A percentile compares a stretch with the other conserved stretches of the same genome.
phyloP scores from a whole-genome alignment of 2,888 invertebrate species.

The Ornithoptera alexandrae region DNA sequence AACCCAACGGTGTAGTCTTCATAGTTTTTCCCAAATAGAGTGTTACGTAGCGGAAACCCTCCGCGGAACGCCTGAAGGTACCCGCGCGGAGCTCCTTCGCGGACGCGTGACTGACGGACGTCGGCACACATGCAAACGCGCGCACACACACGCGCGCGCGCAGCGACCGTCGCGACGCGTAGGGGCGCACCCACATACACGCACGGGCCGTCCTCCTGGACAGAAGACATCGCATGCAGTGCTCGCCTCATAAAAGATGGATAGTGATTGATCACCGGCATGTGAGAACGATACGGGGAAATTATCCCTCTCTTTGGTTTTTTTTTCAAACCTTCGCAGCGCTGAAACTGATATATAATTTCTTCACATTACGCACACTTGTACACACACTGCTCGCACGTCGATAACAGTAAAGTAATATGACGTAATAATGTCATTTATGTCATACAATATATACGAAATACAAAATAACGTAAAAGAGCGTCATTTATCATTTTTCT shows the following conservation, averaged over 20 bases:
- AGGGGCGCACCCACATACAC: constrained; percentile 11
- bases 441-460: too few species aligned
- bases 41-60: constrained; percentile 38
- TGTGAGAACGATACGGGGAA: constrained; percentile 26
- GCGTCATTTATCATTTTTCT: too few species aligned
- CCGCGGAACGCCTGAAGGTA: constrained; percentile 39
- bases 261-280: constrained; percentile 29
- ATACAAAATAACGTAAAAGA: too few species aligned
- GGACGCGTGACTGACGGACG: constrained; percentile 67
- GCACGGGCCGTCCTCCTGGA: constrained; percentile 4
- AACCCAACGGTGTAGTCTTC: too few species aligned
- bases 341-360: constrained; percentile 7
- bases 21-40: neutral
- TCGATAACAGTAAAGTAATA: too few species aligned
- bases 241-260: constrained; percentile 27
- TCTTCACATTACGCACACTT: neutral
- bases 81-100: constrained; percentile 43
- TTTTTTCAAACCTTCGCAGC: constrained; percentile 5
- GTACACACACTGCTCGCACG: too few species aligned
- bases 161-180: neutral
- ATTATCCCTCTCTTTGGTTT: constrained; percentile 26
- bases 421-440: too few species aligned
- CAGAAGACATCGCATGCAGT: constrained; percentile 27
- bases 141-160: constrained; percentile 2
- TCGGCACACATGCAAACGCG: constrained; percentile 44